These are phyloP conservation scores for Varanus salvator DNA, from an alignment of 2,113 vertebrate genomes.

Conservation along the genomic window DNA sequence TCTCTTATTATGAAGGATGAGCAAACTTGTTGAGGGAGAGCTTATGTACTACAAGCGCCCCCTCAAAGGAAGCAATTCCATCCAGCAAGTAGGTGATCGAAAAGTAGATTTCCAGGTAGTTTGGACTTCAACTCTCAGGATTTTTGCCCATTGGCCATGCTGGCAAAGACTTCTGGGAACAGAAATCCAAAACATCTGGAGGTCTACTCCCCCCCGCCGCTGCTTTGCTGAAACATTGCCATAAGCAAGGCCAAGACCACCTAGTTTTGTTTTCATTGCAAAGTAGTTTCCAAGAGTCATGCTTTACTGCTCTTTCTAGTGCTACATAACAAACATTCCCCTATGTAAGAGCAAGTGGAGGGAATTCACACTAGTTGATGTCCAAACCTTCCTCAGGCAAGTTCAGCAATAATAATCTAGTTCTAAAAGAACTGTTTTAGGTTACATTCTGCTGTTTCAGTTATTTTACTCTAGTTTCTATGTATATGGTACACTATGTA, in stretches of 20 bases:
- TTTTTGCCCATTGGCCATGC: too few relatives aligned
- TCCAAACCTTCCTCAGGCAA: not conserved
- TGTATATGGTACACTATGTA: too few relatives aligned
- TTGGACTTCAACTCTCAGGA: too few relatives aligned
- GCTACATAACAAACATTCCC: not conserved
- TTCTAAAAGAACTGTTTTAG: too few relatives aligned
- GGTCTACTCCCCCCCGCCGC: too few relatives aligned
- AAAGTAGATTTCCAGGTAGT: too few relatives aligned
- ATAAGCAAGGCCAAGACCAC: not conserved
- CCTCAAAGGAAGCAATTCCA: not conserved
- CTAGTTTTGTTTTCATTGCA: not conserved
- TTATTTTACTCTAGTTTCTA: too few relatives aligned
- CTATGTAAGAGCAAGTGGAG: not conserved
- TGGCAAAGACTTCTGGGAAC: too few relatives aligned
- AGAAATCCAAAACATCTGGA: too few relatives aligned
- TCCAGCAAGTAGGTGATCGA: too few relatives aligned
- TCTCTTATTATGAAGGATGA: not conserved
- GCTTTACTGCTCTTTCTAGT: not conserved
- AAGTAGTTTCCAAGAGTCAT: not conserved
- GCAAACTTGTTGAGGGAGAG: not conserved
- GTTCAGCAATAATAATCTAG: not conserved
- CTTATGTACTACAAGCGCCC: not conserved
- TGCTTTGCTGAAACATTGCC: not conserved
- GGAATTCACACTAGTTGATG: not conserved
- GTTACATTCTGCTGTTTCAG: too few relatives aligned